Evolutionary conservation across 2,113 vertebrate species (phyloP), one percentile per base, ranked within the genome.

Genomic region (Prolemur simus): DNA sequence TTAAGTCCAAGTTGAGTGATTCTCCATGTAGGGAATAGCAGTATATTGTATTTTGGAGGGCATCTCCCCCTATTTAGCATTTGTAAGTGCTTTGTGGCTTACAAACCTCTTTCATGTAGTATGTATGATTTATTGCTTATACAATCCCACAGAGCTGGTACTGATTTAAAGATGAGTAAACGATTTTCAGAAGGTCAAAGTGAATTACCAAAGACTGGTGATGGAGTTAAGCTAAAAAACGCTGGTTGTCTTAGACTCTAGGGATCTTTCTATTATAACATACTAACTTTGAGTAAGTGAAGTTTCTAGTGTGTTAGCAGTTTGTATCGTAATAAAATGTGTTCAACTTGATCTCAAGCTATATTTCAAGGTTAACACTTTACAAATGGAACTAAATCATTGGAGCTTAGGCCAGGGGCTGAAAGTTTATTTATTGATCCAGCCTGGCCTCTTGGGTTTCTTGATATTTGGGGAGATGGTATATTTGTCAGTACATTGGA

Each of bases 371-470:
- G 95, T 98, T 96, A 98, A 97, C 18, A 64, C 96, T 96, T 94
- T 81, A 91, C 98, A 98, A 97, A 12, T 93, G 89, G 83, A 93
- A 13, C 97, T 91, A 97, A 98, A 97, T 98, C 98, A 97, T 95
- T 98, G 87, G 20, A 89, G 64, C 54, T 94, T 58, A 81, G 91
- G 97, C 97, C 97, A 98, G 91, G 97, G 97, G 98, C 97, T 99
- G 98, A 98, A 98, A 98, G 94, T 98, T 98, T 98, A 95, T 96
- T 86, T 98, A 99, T 99, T 99, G 99, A 99, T 99, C 98, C 96
- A 97, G 90, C 93, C 76, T 69, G 98, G 98, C 98, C 99, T 98
- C 98, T 90, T 97, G 98, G 58, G 84, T 90, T 95, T 99, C 99
- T 97, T 58, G 98, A 99, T 99, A 98, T 63, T 98, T 98, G 96